phyloP scores from a whole-genome alignment of 2,888 invertebrate genomes.

The Achlya flavicornis region DNA sequence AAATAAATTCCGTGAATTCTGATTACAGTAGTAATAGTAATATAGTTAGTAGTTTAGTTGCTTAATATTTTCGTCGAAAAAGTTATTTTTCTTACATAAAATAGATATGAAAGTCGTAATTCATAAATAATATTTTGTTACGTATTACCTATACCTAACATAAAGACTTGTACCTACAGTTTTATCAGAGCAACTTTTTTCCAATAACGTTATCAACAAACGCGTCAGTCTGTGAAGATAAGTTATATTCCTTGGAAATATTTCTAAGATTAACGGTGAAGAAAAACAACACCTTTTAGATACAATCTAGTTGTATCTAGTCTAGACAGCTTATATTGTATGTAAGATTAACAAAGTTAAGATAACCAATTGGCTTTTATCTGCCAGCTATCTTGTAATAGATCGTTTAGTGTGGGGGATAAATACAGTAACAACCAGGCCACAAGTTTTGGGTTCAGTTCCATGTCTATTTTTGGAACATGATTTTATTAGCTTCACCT shows the following conservation, averaged over 20 bases:
- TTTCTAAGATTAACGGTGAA: not conserved
- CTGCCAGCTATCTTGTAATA: not conserved
- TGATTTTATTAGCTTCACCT: no score
- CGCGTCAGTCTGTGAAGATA: slow-evolving; percentile 12
- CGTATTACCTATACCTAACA: slow-evolving; percentile 3
- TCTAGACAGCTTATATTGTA: not conserved
- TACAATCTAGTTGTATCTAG: not conserved
- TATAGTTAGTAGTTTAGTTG: no score
- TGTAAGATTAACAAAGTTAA: slow-evolving; percentile 10
- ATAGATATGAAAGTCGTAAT: slow-evolving; percentile 4
- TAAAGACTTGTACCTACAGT: slow-evolving; percentile 9
- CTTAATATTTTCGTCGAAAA: slow-evolving; percentile 6
- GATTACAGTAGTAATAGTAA: no score
- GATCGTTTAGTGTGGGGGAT: no score
- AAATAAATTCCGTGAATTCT: not conserved
- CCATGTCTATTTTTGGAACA: no score
- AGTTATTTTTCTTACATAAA: not conserved
- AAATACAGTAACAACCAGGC: no score
- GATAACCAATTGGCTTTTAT: not conserved
- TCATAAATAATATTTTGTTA: slow-evolving; percentile 10
- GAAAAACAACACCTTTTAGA: slow-evolving; percentile 4
- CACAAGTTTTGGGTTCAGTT: no score
- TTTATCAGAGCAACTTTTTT: slow-evolving; percentile 9
- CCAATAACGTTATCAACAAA: slow-evolving; percentile 6
- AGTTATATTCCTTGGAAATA: slow-evolving; percentile 5